Evolutionary conservation across 2,888 invertebrate genomes (phyloP), one percentile per base, ranked within the genome.

Genomic region (Rutpela maculata): DNA sequence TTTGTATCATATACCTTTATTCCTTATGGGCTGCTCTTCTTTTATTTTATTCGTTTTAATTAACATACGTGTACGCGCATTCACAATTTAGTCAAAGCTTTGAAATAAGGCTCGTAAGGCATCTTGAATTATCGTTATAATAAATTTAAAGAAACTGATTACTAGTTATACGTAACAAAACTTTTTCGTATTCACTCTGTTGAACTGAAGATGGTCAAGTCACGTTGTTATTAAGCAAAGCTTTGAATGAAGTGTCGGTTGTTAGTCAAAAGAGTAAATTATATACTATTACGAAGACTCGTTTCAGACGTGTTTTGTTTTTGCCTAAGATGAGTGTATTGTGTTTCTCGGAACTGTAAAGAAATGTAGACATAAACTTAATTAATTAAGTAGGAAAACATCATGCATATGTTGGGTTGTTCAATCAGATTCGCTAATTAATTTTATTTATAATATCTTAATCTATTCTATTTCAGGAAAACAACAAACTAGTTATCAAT

Each of bases 261-360:
- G 76, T 76, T 76, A 76, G 71, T 76, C 67, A 67, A 76, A 76
- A 76, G 76, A 67, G 65, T 76, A 76, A 76, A 76, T 76, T 76
- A 72, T 72, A 76, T 63, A 22, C 67, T 66, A 71, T 76, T 76
- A 76, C 60, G 38, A 67, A 60, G 71, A 71, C 76, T 72, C 55
- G 56, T 67, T 67, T 67, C 62, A 62, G 66, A 66, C 72, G 72
- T 67, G 76, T 59, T 76, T 71, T 60, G 76, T 76, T 76, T 76
- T 72, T 72, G 66, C 67, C 74, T 22, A 56, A 55, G 59, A 35
- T 55, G 69, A 69, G 69, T n/a, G 70, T 57, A 26, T 17, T 31
- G 69, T 38, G 59, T 12, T 57, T 69, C 69, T 57, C 57, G 35
- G 59, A 69, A 69, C 35, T 57, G 19, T 57, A 38, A 59, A 69